phyloP scores from a whole-genome alignment of 2,888 invertebrate genomes.

The Napeogenes sylphis region DNA sequence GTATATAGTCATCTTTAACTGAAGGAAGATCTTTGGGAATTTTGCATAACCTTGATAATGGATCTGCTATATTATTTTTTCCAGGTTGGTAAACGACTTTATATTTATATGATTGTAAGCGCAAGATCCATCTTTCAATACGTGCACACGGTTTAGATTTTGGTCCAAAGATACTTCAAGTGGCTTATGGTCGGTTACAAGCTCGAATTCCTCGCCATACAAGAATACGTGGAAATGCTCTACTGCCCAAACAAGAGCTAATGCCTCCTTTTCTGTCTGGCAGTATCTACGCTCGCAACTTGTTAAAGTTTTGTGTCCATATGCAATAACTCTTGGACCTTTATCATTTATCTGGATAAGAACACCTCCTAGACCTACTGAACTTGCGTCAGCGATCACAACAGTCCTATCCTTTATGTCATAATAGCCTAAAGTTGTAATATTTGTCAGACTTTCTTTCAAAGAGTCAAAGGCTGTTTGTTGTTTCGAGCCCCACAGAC shows the following conservation, averaged over 20 bases:
- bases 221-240: constrained; percentile 37
- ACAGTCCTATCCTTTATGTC: constrained; percentile 14
- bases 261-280: constrained; percentile 37
- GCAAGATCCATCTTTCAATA: constrained; percentile 33
- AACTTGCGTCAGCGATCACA: constrained; percentile 21
- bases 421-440: constrained; percentile 13
- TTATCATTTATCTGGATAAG: constrained; percentile 18
- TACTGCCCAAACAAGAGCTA: constrained; percentile 33
- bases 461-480: constrained; percentile 10
- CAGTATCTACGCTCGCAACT: constrained; percentile 29
- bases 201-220: constrained; percentile 37
- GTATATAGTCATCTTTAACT: constrained; percentile 19
- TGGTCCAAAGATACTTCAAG: constrained; percentile 43
- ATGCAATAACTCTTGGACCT: constrained; percentile 33
- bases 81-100: constrained; percentile 33
- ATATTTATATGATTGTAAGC: constrained; percentile 30
- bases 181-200: constrained; percentile 45
- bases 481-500: constrained; percentile 24
- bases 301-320: constrained; percentile 27
- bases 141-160: constrained; percentile 44
- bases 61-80: constrained; percentile 39
- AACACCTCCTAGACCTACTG: constrained; percentile 18
- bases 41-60: constrained; percentile 28
- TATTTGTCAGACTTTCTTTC: constrained; percentile 3
- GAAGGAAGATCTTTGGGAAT: constrained; percentile 8